These are phyloP conservation scores for Allobates femoralis DNA, from an alignment of 2,797 vertebrate genomes.

Conservation along the genomic window DNA sequence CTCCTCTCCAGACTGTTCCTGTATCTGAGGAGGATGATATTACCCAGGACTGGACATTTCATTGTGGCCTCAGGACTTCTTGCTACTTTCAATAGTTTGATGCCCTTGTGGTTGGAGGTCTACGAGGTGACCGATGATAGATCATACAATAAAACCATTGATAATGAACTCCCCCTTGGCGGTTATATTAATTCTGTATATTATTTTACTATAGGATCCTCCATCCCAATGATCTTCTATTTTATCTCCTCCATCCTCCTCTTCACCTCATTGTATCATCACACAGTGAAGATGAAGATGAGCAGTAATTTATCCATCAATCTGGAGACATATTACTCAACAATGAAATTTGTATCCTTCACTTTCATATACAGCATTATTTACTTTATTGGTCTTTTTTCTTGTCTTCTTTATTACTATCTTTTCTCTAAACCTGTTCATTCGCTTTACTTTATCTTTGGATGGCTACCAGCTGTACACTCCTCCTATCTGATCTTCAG, in stretches of 20 bases:
- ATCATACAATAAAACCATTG: neutral
- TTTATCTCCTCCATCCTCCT: neutral
- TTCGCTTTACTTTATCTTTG: neutral
- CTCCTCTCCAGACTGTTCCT: neutral
- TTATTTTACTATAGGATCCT: neutral
- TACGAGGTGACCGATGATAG: neutral
- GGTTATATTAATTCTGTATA: neutral
- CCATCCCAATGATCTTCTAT: neutral
- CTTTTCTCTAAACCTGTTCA: neutral
- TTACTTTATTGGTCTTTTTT: neutral
- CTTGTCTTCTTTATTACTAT: neutral
- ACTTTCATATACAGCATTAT: neutral
- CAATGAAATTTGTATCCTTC: neutral
- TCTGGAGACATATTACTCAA: constrained; percentile 2
- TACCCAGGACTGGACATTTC: neutral
- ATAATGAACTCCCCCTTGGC: neutral
- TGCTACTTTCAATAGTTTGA: neutral
- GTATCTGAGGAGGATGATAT: neutral
- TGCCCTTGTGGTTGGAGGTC: too few species aligned
- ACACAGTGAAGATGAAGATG: neutral
- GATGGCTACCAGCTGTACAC: too few species aligned
- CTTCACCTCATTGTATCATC: neutral
- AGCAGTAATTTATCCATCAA: neutral
- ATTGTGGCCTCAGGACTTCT: neutral
- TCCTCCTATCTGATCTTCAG: too few species aligned